Percentiles rank a stretch among this genome's conserved stretches.
These are phyloP conservation scores for Melanaphis sacchari DNA, from an alignment of 1,140 invertebrate genomes.

Conservation along the genomic window DNA sequence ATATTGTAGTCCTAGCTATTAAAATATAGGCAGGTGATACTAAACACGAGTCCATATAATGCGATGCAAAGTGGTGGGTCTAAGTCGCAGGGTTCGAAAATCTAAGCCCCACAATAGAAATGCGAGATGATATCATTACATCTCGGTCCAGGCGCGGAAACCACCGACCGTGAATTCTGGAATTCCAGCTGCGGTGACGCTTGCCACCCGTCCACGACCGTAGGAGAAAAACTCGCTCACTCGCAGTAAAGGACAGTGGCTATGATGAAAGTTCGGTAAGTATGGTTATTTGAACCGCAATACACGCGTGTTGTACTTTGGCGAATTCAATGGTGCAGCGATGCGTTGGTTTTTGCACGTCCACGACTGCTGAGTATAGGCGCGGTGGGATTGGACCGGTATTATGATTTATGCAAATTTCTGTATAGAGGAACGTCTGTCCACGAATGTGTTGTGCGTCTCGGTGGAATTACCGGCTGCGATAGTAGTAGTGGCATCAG, in stretches of 20 bases:
- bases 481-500: not conserved
- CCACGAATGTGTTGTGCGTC: not conserved
- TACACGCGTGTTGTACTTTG: no score
- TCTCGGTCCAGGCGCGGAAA: not conserved
- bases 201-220: not conserved
- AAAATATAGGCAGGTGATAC: not conserved
- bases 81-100: not conserved
- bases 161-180: not conserved
- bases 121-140: not conserved
- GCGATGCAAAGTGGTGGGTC: no score
- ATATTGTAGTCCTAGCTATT: no score
- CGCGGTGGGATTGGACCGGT: not conserved
- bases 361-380: not conserved
- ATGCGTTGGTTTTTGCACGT: not conserved
- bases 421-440: not conserved
- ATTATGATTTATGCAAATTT: slow-evolving; percentile 43
- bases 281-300: not conserved
- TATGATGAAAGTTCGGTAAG: no score
- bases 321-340: no score
- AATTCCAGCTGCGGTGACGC: not conserved
- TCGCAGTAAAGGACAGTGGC: no score
- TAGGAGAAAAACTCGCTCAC: not conserved
- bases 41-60: no score
- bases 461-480: no score
- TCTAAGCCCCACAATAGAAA: not conserved